Base-by-base conservation (phyloP, 1,140 invertebrate genomes). In the Drosophila obscura region DNA sequence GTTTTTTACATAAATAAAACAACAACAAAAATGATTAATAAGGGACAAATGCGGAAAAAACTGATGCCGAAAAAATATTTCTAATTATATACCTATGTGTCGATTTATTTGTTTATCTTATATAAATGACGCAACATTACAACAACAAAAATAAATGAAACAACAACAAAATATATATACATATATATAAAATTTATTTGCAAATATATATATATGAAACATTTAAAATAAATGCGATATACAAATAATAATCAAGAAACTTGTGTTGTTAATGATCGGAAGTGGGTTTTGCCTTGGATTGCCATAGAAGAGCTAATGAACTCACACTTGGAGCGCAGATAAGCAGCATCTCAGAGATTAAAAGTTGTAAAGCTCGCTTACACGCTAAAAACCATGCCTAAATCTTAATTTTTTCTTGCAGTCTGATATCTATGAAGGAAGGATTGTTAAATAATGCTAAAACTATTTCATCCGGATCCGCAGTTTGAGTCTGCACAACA, bases 161-260 rank as follows among this genome's bases (percentile, higher is more conserved):
- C 51, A 65, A 7, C 26, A 28, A 28, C 35, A 60, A 52, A 48
- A 66, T 55, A 48, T 58, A 64, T 64, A 51, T 49, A 61, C 48
- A 28, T 63, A 41, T 66, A 75, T 80, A 80, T 62, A 80, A 69
- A 71, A 80, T 60, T 80, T 80, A 80, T 80, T 80, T 80, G 77
- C 76, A 80, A 80, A 69, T 74, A 77, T 69, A 52, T 72, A 79
- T 80, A 80, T 80, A 80, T 80, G 64, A 80, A 74, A 80, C 77
- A 80, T 83, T 79, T 84, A 78, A 83, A 83, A 83, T 83, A 83
- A 83, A 83, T 84, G 80, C 80, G 80, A 83, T 83, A 84, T 84
- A 83, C 80, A 83, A 83, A 83, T 64, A 82, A 72, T 72, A 73
- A 55, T 58, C 58, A 69, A 44, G 50, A 0, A 55, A 39, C 4